Base-by-base conservation (phyloP, 1,140 invertebrate genomes). In the Drosophila ogumai region DNA sequence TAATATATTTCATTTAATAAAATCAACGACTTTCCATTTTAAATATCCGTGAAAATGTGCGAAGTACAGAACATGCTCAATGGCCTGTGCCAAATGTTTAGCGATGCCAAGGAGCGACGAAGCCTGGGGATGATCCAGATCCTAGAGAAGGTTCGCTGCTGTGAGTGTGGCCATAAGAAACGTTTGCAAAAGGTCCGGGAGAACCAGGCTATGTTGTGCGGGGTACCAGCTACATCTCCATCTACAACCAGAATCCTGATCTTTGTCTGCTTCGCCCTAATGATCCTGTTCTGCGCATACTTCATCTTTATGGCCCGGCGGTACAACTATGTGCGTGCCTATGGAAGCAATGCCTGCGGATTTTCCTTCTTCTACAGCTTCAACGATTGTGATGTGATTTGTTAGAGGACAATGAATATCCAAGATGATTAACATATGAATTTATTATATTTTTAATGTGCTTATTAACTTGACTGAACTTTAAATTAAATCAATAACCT, bases 311-410 rank as follows among this genome's bases (percentile, higher is more conserved):
- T 61, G 57, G 43, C 40, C 0, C 49, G 77, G 7, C 40, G 50
- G 0, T 84, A 57, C 7, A 90, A 88, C 46, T 58, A 46, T 6
- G 31, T 36, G 0, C 49, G 40, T 6, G 34, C 55, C 19, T 64
- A 75, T 12, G 84, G 84, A 15, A 72, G 15, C 25, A 46, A 55
- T 3, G 67, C 76, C 22, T 88, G 84, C 32, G 74, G 46, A 25
- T 50, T 55, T 7, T 66, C 55, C 1, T 72, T 84, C 1, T 78
- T 84, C 6, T 90, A 68, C 8, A 61, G 22, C 17, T 36, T 36
- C 36, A 52, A 19, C 7, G 68, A 84, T n/a, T 88, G 84, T 15
- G 73, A 84, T n/a, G 65, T 86, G 13, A 25, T 44, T 10, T 59
- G 31, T 46, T 76, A 36, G 32, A n/a, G 8, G 25, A 28, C 1